Base-by-base conservation (phyloP, 2,888 invertebrate species). In the Caenorhabditis angaria region DNA sequence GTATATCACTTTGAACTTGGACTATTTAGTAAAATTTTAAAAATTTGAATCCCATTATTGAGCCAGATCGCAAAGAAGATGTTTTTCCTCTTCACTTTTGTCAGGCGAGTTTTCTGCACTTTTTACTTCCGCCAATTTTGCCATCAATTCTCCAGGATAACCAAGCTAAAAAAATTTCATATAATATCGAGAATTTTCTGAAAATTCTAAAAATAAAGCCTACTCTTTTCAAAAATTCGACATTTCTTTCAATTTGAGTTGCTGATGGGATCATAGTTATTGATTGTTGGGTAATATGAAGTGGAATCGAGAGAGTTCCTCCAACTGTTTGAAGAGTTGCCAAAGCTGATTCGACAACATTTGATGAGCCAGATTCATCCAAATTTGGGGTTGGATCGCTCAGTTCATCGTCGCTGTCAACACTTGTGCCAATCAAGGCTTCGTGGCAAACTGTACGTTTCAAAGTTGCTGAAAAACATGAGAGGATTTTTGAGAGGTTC, bases 341-440 rank as follows among this genome's bases (percentile, higher is more conserved):
- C 1, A 73, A 27, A 1, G 72, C 61, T 4, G 61, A 53, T 29
- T 64, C 64, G 56, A 47, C 35, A 18, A 47, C 20, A 14, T 28
- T 58, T 4, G 47, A 1, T 61, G 29, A 1, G 20, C 22, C 29
- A 57, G 61, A 35, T 27, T 70, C 64, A 56, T 35, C 24, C 51
- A 29, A 22, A 28, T 67, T 53, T 64, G 62, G 47, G 2, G 25
- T 50, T 22, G 50, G 54, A 18, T 73, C 77, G 0, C 54, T 51
- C 1, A 63, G 51, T 27, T 77, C 77, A 25, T 78, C 78, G 27
- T 78, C 78, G 27, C 78, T 78, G 27, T 78, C 78, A 18, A 56
- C 68, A 41, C 27, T 60, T 12, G 62, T 55, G 6, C 78, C 78
- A 18, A 78, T 66, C 0, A 78, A 59, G 0, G 78, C 68, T 65